Evolutionary conservation across 2,797 vertebrate species (phyloP).

Genomic region (Rhinichthys osculus): DNA sequence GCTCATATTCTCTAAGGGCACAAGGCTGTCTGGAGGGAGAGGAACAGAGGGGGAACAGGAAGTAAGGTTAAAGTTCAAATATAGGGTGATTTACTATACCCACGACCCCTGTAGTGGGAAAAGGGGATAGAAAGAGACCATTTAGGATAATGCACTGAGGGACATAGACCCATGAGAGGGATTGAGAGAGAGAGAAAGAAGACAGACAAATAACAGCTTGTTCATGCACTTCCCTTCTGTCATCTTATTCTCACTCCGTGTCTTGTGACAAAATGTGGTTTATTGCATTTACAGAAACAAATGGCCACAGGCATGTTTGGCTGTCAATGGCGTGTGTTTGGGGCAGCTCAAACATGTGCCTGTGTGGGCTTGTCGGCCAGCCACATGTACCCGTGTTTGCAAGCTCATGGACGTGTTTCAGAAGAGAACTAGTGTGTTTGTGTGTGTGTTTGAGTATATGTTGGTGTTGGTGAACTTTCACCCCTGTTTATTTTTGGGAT

Average conservation of each 20-base stretch:
- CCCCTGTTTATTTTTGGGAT: constrained; percentile 75
- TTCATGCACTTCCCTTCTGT: neutral
- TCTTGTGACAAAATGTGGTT: constrained; percentile 44
- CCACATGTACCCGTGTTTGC: constrained; percentile 48
- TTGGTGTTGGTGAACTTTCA: constrained; percentile 63
- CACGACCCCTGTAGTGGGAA: constrained; percentile 33
- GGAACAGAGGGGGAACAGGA: constrained; percentile 37
- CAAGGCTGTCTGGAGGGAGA: constrained; percentile 25
- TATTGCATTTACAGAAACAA: constrained; percentile 26
- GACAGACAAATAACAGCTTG: constrained; percentile 37
- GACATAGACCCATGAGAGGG: neutral
- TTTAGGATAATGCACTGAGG: constrained; percentile 9
- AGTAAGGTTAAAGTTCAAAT: constrained; percentile 54
- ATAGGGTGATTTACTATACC: constrained; percentile 41
- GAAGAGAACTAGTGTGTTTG: constrained; percentile 9
- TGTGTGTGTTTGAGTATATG: constrained; percentile 10
- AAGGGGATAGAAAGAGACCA: constrained; percentile 58
- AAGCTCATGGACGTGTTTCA: neutral
- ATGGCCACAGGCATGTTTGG: constrained; percentile 38
- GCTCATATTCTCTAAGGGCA: neutral
- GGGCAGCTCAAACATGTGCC: constrained; percentile 10
- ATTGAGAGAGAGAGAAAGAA: neutral
- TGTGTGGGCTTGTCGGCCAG: constrained; percentile 37
- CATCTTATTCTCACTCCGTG: constrained; percentile 16
- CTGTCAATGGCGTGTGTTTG: constrained; percentile 28